Percentiles rank a stretch among this genome's conserved stretches.
These are phyloP conservation scores for Achlya flavicornis DNA, from an alignment of 2,888 invertebrate species.

Conservation along the genomic window DNA sequence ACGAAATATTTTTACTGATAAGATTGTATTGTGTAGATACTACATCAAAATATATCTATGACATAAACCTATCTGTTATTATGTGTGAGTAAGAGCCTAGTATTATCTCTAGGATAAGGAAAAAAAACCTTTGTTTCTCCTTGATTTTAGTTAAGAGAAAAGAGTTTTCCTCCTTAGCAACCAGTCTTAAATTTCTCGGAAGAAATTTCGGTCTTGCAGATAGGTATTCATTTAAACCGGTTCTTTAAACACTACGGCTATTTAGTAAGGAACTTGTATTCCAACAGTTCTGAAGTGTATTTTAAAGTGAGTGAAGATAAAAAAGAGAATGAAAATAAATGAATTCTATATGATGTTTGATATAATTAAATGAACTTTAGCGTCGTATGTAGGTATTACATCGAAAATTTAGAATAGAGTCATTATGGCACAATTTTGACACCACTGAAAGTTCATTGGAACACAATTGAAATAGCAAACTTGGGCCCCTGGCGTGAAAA, in stretches of 20 bases:
- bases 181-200: background rate
- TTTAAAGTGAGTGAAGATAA: too few species aligned
- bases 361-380: too few species aligned
- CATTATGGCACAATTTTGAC: too few species aligned
- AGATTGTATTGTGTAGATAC: background rate
- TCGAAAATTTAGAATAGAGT: too few species aligned
- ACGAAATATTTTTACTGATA: background rate
- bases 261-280: background rate
- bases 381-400: too few species aligned
- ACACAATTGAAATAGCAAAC: too few species aligned
- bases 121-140: background rate
- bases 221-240: background rate
- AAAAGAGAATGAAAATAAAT: too few species aligned
- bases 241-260: background rate
- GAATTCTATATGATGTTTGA: too few species aligned
- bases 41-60: background rate
- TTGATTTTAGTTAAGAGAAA: background rate
- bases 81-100: background rate
- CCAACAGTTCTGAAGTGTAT: background rate
- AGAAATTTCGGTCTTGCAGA: background rate
- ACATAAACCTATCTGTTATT: slow-evolving; percentile 2
- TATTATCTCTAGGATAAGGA: background rate
- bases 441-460: too few species aligned
- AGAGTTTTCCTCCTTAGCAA: background rate
- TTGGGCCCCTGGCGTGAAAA: too few species aligned